Percentiles rank a stretch among this genome's conserved stretches.
These are phyloP conservation scores for Drosophila pallidifrons DNA, from an alignment of 1,140 invertebrate species.

Conservation along the genomic window DNA sequence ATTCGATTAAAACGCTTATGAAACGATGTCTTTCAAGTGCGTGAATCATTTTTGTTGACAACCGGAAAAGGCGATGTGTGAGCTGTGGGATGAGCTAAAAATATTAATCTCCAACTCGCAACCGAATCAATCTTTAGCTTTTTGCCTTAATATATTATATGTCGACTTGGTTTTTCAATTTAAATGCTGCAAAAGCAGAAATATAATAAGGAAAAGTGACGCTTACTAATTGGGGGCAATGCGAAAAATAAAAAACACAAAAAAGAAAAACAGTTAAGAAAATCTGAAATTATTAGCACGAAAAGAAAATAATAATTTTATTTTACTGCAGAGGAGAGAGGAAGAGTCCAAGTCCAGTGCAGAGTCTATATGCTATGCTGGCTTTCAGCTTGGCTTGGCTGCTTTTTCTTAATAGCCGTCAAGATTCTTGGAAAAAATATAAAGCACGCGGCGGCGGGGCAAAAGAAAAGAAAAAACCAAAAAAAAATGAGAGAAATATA, in stretches of 20 bases:
- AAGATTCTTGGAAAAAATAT: conserved; percentile 77
- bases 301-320: conserved; percentile 83
- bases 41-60: too few relatives aligned
- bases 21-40: too few relatives aligned
- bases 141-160: conserved; percentile 11
- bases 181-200: conserved; percentile 45
- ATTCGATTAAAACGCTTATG: too few relatives aligned
- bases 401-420: conserved; percentile 76
- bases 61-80: too few relatives aligned
- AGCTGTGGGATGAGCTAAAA: too few relatives aligned
- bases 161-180: conserved; percentile 1
- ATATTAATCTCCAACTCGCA: too few relatives aligned
- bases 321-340: conserved; percentile 48
- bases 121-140: too few relatives aligned
- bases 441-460: conserved; percentile 58
- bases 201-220: conserved; percentile 70
- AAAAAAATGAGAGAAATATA: not conserved
- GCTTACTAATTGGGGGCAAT: conserved; percentile 76
- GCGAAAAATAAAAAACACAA: conserved; percentile 27
- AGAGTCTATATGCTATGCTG: not conserved
- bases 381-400: conserved; percentile 40
- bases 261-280: conserved; percentile 38
- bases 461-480: not conserved
- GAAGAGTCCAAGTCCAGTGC: not conserved
- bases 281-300: conserved; percentile 76